Evolutionary conservation across 1,140 invertebrate genomes (phyloP).

Genomic region (Muscidifurax raptorellus): DNA sequence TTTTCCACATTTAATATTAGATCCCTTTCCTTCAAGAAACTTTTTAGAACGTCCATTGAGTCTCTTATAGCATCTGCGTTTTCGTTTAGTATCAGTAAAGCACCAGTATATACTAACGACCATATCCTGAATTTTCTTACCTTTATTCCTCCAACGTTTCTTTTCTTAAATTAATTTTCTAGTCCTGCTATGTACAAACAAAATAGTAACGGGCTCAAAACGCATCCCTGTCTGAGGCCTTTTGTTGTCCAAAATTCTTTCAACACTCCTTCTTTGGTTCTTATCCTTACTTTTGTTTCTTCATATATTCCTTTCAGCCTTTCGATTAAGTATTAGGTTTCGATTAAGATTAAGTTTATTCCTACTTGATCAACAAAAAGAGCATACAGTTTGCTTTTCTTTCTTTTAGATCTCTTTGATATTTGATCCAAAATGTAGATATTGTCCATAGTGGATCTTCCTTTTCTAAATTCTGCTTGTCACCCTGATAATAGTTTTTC

Average conservation of each 20-base stretch:
- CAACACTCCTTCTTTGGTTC: conserved; percentile 38
- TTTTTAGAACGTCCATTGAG: conserved; percentile 7
- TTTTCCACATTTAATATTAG: background rate
- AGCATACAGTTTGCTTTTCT: too few relatives aligned
- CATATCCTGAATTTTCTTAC: conserved; percentile 10
- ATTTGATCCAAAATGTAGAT: too few relatives aligned
- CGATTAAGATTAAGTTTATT: too few relatives aligned
- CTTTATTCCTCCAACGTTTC: conserved; percentile 28
- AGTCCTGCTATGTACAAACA: conserved; percentile 59
- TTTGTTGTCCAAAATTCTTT: conserved; percentile 53
- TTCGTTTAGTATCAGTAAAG: conserved; percentile 11
- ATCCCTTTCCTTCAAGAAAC: conserved; percentile 15
- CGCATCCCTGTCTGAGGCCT: conserved; percentile 63
- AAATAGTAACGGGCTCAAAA: conserved; percentile 64
- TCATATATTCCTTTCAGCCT: background rate
- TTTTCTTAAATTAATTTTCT: conserved; percentile 25
- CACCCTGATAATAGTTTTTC: too few relatives aligned
- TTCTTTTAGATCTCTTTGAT: too few relatives aligned
- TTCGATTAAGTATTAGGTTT: too few relatives aligned
- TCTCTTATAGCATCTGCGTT: conserved; percentile 11
- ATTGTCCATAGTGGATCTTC: too few relatives aligned
- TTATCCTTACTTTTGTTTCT: conserved; percentile 46
- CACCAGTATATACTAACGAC: conserved; percentile 28
- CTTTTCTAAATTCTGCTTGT: too few relatives aligned
- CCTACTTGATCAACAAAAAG: too few relatives aligned